A percentile compares a stretch with the other conserved stretches of the same genome.
These are phyloP conservation scores for Gambusia affinis DNA, from an alignment of 2,113 vertebrate species.

Conservation along the genomic window DNA sequence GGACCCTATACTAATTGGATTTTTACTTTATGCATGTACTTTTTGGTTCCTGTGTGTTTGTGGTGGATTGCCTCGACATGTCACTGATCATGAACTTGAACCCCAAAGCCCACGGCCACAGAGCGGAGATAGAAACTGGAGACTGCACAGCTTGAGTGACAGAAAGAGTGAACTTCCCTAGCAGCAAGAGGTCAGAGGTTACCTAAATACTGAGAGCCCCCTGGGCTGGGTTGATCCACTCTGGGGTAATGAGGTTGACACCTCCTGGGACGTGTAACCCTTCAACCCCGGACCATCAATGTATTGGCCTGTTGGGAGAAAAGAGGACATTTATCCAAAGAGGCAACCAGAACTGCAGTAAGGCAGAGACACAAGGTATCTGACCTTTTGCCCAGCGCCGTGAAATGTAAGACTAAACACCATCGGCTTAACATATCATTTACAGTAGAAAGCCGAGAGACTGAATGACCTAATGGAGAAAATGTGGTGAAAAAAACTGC, in stretches of 20 bases:
- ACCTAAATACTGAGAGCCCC: constrained; percentile 62
- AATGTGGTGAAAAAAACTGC: constrained; percentile 32
- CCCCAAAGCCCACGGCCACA: constrained; percentile 29
- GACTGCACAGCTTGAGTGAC: constrained; percentile 20
- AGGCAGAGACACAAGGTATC: constrained; percentile 12
- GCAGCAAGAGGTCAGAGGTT: constrained; percentile 61
- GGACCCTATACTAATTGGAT: background rate
- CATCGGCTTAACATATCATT: constrained; percentile 18
- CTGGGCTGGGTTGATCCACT: constrained; percentile 47
- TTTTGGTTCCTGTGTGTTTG: background rate
- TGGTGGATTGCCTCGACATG: constrained; percentile 32
- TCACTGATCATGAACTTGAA: constrained; percentile 74
- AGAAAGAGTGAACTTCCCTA: constrained; percentile 30
- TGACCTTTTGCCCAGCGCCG: constrained; percentile 14
- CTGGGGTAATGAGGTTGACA: constrained; percentile 52
- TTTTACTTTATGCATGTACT: background rate
- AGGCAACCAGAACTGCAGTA: constrained; percentile 1
- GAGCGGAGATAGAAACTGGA: constrained; percentile 15
- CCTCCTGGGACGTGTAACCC: constrained; percentile 55
- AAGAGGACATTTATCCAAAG: background rate
- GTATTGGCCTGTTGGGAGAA: constrained; percentile 19
- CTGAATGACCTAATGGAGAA: constrained; percentile 30
- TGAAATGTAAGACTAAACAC: constrained; percentile 14
- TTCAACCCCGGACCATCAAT: constrained; percentile 44
- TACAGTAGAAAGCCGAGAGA: background rate